Evolutionary conservation across 64 coral and sea anemone genomes (phyloP).

Genomic region (Dendronephthya gigantea): DNA sequence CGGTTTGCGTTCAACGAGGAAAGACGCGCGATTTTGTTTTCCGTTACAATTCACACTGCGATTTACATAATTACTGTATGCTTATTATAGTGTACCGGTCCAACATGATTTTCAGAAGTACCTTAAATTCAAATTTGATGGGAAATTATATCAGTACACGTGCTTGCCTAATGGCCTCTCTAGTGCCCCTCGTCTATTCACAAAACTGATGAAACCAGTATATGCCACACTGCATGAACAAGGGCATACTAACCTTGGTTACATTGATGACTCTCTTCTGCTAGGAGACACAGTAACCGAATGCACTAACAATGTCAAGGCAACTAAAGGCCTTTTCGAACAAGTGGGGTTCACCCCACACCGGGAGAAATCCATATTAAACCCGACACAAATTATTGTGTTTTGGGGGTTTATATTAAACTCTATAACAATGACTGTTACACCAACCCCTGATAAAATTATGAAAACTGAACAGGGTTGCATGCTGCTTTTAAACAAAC

Average conservation of each 20-base stretch:
- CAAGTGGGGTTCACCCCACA: not conserved
- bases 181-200: not conserved
- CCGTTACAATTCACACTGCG: not conserved
- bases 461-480: not conserved
- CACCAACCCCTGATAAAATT: constrained; percentile 12
- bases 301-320: not conserved
- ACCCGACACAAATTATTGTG: not conserved
- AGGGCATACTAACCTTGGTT: not conserved
- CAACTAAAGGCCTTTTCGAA: not conserved
- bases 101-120: not conserved
- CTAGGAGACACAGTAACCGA: not conserved
- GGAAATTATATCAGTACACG: constrained; percentile 1
- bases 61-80: not conserved
- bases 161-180: constrained; percentile 15
- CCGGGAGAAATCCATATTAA: not conserved
- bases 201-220: constrained; percentile 1
- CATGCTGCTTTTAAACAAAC: not conserved
- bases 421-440: not conserved
- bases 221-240: not conserved
- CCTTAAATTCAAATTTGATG: not conserved
- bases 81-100: not conserved
- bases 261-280: not conserved
- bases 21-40: not conserved
- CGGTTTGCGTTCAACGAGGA: not conserved
- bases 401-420: not conserved